Evolutionary conservation across 2,113 vertebrate genomes (phyloP).

Genomic region (Pimephales promelas): DNA sequence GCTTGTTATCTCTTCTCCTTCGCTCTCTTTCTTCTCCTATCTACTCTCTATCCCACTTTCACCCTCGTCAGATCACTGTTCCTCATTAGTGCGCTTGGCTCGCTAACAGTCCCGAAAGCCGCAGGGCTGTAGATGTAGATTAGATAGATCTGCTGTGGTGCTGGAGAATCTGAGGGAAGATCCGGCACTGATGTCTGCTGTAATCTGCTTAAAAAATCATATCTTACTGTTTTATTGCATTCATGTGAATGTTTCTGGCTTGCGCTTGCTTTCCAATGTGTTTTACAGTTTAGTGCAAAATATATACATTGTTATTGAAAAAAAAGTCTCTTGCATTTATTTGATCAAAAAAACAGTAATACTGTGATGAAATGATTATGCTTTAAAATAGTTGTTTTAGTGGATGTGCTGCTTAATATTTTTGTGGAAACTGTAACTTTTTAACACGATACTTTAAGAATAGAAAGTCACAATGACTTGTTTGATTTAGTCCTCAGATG

Average conservation of each 20-base stretch:
- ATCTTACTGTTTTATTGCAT: slow-evolving; percentile 5
- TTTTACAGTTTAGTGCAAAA: neutral
- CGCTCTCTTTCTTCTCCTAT: neutral
- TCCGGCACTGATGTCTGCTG: slow-evolving; percentile 12
- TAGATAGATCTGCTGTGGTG: slow-evolving; percentile 20
- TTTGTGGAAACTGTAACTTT: too few relatives aligned
- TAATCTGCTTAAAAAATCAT: neutral
- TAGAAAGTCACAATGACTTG: too few relatives aligned
- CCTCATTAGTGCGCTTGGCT: slow-evolving; percentile 18
- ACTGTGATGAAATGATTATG: too few relatives aligned
- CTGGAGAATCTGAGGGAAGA: slow-evolving; percentile 12
- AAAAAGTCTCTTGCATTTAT: too few relatives aligned
- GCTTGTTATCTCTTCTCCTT: slow-evolving; percentile 14
- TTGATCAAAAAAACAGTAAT: too few relatives aligned
- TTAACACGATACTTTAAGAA: too few relatives aligned
- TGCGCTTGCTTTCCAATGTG: neutral
- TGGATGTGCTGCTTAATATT: too few relatives aligned
- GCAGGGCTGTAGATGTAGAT: slow-evolving; percentile 35
- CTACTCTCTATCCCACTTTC: slow-evolving; percentile 38
- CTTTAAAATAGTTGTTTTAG: too few relatives aligned
- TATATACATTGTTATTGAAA: neutral
- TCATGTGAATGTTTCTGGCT: slow-evolving; percentile 25
- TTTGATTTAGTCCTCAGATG: too few relatives aligned
- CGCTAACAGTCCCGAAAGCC: slow-evolving; percentile 31
- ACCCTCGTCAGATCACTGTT: slow-evolving; percentile 27